These are phyloP conservation scores for Acanthurus tractus DNA, from an alignment of 2,797 vertebrate species.

Conservation along the genomic window DNA sequence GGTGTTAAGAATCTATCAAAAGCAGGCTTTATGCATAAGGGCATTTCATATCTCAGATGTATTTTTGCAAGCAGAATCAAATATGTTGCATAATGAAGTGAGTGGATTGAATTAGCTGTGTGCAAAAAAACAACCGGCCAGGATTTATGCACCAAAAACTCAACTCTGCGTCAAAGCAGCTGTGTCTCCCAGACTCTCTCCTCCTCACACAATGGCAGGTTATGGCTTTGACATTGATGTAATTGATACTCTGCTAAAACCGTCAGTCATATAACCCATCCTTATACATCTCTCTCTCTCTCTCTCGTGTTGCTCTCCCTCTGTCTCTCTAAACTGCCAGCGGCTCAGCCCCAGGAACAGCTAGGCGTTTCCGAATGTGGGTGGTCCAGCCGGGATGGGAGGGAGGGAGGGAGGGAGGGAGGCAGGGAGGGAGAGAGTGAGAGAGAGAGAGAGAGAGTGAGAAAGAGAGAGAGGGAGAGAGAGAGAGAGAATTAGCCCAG, in stretches of 20 bases:
- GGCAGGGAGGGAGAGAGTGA: slow-evolving; percentile 55
- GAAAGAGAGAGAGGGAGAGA: slow-evolving; percentile 50
- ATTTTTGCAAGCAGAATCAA: slow-evolving; percentile 4
- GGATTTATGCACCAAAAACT: slow-evolving; percentile 24
- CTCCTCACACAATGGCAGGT: slow-evolving; percentile 73
- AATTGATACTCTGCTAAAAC: slow-evolving; percentile 86
- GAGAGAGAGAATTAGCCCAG: slow-evolving; percentile 77
- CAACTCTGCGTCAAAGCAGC: slow-evolving; percentile 10
- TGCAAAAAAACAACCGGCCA: slow-evolving; percentile 5
- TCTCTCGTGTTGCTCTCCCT: slow-evolving; percentile 33
- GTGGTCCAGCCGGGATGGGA: slow-evolving; percentile 83
- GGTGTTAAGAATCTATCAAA: neutral
- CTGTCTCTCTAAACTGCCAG: slow-evolving; percentile 56
- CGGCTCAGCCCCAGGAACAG: slow-evolving; percentile 79
- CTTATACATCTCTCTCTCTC: slow-evolving; percentile 67
- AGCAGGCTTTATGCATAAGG: neutral
- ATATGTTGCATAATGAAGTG: slow-evolving; percentile 8
- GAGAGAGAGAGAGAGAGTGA: slow-evolving; percentile 56
- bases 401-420: slow-evolving; percentile 56
- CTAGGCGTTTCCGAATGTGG: slow-evolving; percentile 87
- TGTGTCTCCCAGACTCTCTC: slow-evolving; percentile 50
- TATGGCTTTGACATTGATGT: slow-evolving; percentile 82
- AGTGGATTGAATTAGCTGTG: slow-evolving; percentile 35
- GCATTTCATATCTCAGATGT: neutral
- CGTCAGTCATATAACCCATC: slow-evolving; percentile 82